phyloP scores from a whole-genome alignment of 2,113 vertebrate genomes.

The Pterophyllum scalare region DNA sequence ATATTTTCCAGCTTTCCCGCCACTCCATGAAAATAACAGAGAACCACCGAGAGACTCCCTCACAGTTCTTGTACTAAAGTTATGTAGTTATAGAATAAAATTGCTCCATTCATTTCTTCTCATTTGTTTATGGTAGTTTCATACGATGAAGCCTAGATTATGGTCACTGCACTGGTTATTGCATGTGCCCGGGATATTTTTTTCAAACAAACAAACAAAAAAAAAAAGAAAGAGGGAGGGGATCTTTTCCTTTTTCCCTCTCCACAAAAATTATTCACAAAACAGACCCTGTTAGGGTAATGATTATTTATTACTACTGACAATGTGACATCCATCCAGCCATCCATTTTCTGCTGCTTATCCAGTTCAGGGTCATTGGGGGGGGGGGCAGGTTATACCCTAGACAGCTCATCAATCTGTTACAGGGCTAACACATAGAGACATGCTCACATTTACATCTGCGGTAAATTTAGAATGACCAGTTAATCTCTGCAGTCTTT shows the following conservation, averaged over 20 bases:
- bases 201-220: background rate
- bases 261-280: background rate
- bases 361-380: background rate
- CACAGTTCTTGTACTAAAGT: background rate
- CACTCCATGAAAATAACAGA: background rate
- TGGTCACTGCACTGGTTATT: background rate
- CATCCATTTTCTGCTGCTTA: background rate
- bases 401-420: background rate
- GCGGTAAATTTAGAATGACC: no score
- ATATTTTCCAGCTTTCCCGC: background rate
- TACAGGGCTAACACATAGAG: background rate
- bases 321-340: background rate
- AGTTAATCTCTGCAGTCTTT: background rate
- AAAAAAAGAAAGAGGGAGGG: background rate
- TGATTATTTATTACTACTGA: background rate
- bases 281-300: background rate
- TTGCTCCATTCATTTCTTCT: background rate
- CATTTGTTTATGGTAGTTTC: background rate
- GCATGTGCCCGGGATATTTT: background rate
- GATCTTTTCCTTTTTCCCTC: rapidly evolving
- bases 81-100: background rate
- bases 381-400: background rate
- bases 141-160: background rate
- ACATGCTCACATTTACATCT: no score
- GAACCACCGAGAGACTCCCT: background rate